These are phyloP conservation scores for Drosophila infuscata DNA, from an alignment of 2,888 invertebrate genomes.

Conservation along the genomic window DNA sequence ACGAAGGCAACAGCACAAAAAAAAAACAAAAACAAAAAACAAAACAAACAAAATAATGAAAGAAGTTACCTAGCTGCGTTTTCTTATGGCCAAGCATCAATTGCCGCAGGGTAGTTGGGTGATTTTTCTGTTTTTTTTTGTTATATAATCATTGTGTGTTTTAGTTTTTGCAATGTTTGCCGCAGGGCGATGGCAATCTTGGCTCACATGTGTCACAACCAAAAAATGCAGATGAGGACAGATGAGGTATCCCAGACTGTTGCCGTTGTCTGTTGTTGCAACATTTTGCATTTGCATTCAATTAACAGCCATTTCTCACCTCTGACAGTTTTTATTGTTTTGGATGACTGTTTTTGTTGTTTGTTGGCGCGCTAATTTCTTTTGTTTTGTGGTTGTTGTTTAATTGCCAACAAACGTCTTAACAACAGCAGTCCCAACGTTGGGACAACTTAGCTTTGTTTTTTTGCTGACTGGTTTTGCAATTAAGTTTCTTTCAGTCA, in stretches of 20 bases:
- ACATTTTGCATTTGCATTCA: constrained; percentile 71
- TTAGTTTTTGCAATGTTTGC: constrained; percentile 49
- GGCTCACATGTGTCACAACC: constrained; percentile 65
- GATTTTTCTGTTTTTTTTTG: constrained; percentile 32
- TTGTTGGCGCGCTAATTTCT: constrained; percentile 63
- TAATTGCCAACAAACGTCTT: constrained; percentile 53
- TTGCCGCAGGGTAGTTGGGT: constrained; percentile 38
- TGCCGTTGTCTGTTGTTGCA: constrained; percentile 24
- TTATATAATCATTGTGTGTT: constrained; percentile 62
- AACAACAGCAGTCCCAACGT: constrained; percentile 7
- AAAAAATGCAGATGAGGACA: constrained; percentile 30
- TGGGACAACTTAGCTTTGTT: constrained; percentile 18
- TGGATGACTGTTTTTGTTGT: constrained; percentile 13
- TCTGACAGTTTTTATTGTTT: constrained; percentile 43
- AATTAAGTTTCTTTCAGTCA: constrained; percentile 56
- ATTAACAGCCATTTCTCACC: constrained; percentile 77
- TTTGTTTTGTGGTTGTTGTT: constrained; percentile 58
- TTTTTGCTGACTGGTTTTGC: constrained; percentile 50
- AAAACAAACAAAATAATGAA: constrained; percentile 7
- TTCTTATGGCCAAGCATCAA: constrained; percentile 50
- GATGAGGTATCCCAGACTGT: neutral
- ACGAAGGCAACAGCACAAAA: constrained; percentile 6
- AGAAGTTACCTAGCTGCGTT: constrained; percentile 42
- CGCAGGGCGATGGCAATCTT: constrained; percentile 49
- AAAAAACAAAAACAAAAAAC: constrained; percentile 5